Base-by-base conservation (phyloP, 2,888 invertebrate genomes). In the Patella caerulea region DNA sequence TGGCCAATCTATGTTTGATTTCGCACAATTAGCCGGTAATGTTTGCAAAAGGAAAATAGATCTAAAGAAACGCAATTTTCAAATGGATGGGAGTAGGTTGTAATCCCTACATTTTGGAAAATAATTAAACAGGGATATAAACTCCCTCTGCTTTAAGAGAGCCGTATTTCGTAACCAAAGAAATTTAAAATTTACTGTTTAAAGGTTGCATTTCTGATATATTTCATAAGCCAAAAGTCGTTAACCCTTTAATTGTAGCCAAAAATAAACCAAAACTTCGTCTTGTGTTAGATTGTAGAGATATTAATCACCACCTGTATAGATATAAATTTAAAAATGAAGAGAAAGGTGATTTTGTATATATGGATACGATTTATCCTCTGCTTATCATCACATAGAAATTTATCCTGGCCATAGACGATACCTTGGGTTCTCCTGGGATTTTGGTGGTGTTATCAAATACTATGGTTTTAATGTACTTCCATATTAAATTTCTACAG, bases 381-480 rank as follows among this genome's bases (percentile, higher is more conserved):
- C 65, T 19, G 65, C 19, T 65, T 65, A 65, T 65, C 65, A 65
- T 65, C 65, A 65, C 19, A 19, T 65, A 65, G 65, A 65, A 65
- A 65, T 19, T 19, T 65, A 19, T 19, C 9, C n/a, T 19, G n/a
- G 7, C 2, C 65, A 65, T 65, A 65, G 17, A 19, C 65, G 19
- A 19, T 65, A 65, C 12, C 11, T 65, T 19, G 65, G 65, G n/a
- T 65, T 65, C 7, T 65, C 65, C n/a, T 65, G 19, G 65, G 12
- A 19, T 19, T 65, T 65, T 19, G 65, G 19, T 5, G 65, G 19
- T 19, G 12, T 19, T n/a, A 19, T 19, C 11, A 65, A 65, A 15
- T 65, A 65, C 11, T 59, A 19, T 19, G 19, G 19, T 65, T 65
- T 19, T 19, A 65, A 65, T 65, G 65, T 65, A n/a, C 19, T 65